phyloP scores from a whole-genome alignment of 1,140 invertebrate species.

The Drosophila kohkoa region DNA sequence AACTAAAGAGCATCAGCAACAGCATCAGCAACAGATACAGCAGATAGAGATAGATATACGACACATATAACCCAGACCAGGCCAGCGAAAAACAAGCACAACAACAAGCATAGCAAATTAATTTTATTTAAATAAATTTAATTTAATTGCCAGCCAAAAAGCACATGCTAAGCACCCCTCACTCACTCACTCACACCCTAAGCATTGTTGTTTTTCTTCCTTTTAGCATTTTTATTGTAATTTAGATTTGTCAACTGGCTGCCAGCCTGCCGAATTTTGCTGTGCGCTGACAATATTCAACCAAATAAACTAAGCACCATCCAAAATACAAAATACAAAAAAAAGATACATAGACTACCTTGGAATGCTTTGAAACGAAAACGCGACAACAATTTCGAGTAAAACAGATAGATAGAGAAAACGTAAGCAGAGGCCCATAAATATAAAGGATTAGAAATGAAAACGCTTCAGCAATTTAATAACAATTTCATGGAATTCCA shows the following conservation, averaged over 20 bases:
- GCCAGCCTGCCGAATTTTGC: constrained; percentile 28
- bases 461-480: not conserved
- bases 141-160: constrained; percentile 77
- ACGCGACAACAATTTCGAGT: not conserved
- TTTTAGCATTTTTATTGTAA: constrained; percentile 61
- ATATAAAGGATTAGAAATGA: not conserved
- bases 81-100: constrained; percentile 51
- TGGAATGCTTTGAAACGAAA: constrained; percentile 27
- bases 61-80: constrained; percentile 55
- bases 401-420: not conserved
- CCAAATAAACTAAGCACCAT: constrained; percentile 38
- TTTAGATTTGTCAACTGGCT: constrained; percentile 70
- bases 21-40: not conserved
- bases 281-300: constrained; percentile 37
- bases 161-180: constrained; percentile 50
- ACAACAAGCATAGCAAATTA: constrained; percentile 61
- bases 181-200: constrained; percentile 25
- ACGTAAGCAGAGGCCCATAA: not conserved
- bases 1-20: constrained; percentile 17
- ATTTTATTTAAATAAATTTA: constrained; percentile 83
- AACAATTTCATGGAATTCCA: not conserved
- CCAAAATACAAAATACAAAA: constrained; percentile 9
- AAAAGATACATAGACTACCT: constrained; percentile 36
- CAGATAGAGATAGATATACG: constrained; percentile 33
- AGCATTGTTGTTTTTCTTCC: constrained; percentile 33